Conservation (phyloP, 2,888 invertebrate species). For the Epinotia bilunana region DNA sequence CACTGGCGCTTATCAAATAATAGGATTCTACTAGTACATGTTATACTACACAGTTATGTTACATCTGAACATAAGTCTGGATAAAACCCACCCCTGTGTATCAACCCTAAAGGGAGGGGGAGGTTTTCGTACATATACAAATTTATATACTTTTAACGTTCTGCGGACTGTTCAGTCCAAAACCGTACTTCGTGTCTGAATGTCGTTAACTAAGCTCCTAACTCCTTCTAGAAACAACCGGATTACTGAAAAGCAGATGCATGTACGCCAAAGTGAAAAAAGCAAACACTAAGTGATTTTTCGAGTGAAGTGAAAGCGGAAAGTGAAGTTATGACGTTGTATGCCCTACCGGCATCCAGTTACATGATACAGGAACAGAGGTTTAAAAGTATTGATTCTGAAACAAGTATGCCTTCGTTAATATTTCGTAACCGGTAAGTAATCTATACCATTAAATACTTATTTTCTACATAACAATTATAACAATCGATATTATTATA, state of each 20-base stretch:
- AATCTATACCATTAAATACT: slow-evolving; percentile 54
- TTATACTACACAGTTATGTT: too few species aligned
- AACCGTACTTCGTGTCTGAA: slow-evolving; percentile 69
- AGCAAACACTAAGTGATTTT: slow-evolving; percentile 61
- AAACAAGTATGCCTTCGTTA: slow-evolving; percentile 85
- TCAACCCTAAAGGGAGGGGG: slow-evolving; percentile 61
- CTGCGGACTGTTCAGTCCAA: slow-evolving; percentile 68
- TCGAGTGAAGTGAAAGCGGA: slow-evolving; percentile 67
- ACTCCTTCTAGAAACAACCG: slow-evolving; percentile 57
- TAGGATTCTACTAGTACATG: neutral
- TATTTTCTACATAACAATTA: slow-evolving; percentile 55
- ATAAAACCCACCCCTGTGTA: slow-evolving; percentile 58
- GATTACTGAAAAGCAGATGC: slow-evolving; percentile 57
- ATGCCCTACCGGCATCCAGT: slow-evolving; percentile 78
- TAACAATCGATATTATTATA: slow-evolving; percentile 57
- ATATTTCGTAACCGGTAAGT: slow-evolving; percentile 87
- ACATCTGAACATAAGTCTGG: neutral
- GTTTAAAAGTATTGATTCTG: slow-evolving; percentile 76
- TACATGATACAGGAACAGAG: slow-evolving; percentile 79
- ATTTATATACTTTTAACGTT: slow-evolving; percentile 55
- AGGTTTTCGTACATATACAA: slow-evolving; percentile 55
- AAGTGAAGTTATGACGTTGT: slow-evolving; percentile 84
- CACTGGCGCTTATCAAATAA: neutral
- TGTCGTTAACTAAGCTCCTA: slow-evolving; percentile 67
- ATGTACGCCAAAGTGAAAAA: slow-evolving; percentile 66